Conservation (phyloP, 1,140 invertebrate genomes). For the Glomeris maerens region DNA sequence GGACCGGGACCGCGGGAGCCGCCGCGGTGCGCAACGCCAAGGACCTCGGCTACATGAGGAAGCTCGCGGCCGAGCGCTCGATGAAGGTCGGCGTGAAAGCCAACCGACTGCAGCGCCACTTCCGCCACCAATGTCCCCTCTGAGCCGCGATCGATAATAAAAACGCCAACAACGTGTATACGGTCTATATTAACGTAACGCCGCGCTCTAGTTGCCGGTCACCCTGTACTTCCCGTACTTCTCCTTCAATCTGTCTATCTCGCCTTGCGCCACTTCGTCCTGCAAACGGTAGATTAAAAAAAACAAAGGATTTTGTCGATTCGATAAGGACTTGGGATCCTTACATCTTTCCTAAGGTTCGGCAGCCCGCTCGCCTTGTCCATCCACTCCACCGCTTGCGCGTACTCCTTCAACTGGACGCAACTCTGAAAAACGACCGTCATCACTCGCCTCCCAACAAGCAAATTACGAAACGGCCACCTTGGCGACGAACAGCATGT, state of each 20-base stretch:
- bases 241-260: no score
- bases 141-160: no score
- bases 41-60: constrained; percentile 70
- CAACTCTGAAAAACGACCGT: constrained; percentile 38
- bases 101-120: constrained; percentile 75
- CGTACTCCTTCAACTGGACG: constrained; percentile 38
- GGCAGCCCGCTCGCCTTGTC: constrained; percentile 34
- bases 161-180: no score
- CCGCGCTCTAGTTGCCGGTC: no score
- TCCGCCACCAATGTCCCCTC: constrained; percentile 62
- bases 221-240: no score
- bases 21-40: constrained; percentile 52
- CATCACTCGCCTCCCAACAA: background rate
- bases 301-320: no score
- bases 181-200: no score
- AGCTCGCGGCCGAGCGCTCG: constrained; percentile 56
- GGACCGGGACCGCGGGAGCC: constrained; percentile 55
- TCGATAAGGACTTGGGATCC: no score
- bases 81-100: constrained; percentile 61
- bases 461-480: constrained; percentile 16
- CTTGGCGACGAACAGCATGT: constrained; percentile 52
- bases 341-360: constrained; percentile 32
- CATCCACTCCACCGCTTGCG: constrained; percentile 42
- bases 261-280: no score
- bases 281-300: no score